Percentiles rank a stretch among this genome's conserved stretches.
These are phyloP conservation scores for Axis porcinus DNA, from an alignment of 2,113 vertebrate genomes.

Conservation along the genomic window DNA sequence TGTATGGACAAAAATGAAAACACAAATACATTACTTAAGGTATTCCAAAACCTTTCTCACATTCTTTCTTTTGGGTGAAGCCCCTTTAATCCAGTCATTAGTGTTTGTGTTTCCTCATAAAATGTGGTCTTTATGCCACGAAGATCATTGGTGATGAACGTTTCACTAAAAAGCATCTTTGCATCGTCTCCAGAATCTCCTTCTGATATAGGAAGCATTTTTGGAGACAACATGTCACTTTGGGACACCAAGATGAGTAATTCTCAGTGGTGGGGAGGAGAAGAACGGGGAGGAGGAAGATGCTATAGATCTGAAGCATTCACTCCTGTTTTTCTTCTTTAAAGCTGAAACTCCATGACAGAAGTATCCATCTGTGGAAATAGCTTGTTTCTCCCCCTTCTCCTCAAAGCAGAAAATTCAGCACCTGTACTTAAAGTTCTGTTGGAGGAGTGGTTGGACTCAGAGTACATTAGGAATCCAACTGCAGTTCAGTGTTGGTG, in stretches of 20 bases:
- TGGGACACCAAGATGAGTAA: not conserved
- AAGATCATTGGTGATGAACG: not conserved
- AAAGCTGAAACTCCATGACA: not conserved
- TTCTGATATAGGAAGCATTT: not conserved
- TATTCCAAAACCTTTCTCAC: not conserved
- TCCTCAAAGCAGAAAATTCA: not conserved
- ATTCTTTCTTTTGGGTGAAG: not conserved
- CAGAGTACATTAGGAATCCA: conserved; percentile 44
- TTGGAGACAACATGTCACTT: not conserved
- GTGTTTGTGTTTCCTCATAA: not conserved
- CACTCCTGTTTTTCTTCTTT: not conserved
- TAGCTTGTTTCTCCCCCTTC: not conserved
- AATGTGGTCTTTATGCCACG: not conserved
- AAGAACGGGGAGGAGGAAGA: not conserved
- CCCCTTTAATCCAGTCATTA: not conserved
- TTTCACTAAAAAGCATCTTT: not conserved
- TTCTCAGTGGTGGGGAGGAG: not conserved
- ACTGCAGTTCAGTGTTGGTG: conserved; percentile 72
- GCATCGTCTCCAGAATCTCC: not conserved
- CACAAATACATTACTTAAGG: conserved; percentile 5
- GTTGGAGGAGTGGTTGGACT: not conserved
- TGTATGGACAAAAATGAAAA: not conserved
- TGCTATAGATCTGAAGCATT: not conserved
- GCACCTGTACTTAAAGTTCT: not conserved
- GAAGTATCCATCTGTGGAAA: not conserved